Conservation (phyloP, 2,888 invertebrate genomes). For the Callimorpha dominula region DNA sequence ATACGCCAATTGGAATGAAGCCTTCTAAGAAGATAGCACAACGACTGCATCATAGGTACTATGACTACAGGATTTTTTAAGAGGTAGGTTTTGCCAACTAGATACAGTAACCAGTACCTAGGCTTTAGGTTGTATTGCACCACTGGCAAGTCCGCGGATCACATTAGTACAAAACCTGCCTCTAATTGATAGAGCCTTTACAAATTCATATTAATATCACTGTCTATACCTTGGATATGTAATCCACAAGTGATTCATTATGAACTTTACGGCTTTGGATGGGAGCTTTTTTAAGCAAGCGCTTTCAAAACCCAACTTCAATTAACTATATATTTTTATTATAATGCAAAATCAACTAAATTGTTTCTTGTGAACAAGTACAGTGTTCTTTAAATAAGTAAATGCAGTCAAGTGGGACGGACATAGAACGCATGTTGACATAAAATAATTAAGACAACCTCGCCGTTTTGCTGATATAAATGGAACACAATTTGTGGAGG, state of each 20-base stretch:
- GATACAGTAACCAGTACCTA: background rate
- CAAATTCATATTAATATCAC: background rate
- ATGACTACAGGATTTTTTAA: too few species aligned
- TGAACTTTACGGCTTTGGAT: too few species aligned
- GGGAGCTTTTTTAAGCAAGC: background rate
- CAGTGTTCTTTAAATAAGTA: background rate
- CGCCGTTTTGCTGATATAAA: background rate
- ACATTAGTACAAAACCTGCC: background rate
- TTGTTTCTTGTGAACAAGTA: too few species aligned
- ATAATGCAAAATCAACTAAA: background rate
- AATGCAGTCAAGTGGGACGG: background rate
- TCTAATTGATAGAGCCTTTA: background rate
- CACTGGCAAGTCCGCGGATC: background rate
- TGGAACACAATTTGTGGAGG: too few species aligned
- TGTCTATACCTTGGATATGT: background rate
- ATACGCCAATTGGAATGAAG: conserved; percentile 50
- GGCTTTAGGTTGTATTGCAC: background rate
- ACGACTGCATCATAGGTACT: too few species aligned
- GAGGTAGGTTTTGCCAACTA: background rate
- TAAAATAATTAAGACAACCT: background rate
- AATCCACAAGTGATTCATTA: too few species aligned
- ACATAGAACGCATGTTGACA: background rate
- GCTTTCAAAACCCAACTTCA: background rate
- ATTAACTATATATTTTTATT: background rate
- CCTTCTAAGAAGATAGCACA: background rate